These are phyloP conservation scores for Drosophila kohkoa DNA, from an alignment of 1,140 invertebrate genomes.

Conservation along the genomic window DNA sequence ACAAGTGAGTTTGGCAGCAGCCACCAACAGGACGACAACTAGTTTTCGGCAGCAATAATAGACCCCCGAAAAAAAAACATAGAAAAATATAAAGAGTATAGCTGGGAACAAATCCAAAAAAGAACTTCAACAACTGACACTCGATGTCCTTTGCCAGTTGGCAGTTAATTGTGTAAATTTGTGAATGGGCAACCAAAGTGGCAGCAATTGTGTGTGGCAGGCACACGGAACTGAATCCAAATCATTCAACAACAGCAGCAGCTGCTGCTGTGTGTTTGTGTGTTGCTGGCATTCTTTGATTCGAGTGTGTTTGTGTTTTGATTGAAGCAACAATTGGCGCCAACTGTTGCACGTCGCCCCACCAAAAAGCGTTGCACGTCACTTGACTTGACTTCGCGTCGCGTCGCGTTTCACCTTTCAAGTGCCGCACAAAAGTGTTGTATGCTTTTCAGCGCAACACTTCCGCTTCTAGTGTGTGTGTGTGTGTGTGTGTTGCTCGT, in stretches of 20 bases:
- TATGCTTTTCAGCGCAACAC: slow-evolving; percentile 63
- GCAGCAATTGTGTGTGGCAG: slow-evolving; percentile 37
- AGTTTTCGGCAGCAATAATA: slow-evolving; percentile 69
- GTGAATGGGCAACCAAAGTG: slow-evolving; percentile 52
- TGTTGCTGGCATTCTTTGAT: slow-evolving; percentile 38
- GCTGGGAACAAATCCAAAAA: background rate
- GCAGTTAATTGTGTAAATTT: slow-evolving; percentile 59
- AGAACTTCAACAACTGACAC: slow-evolving; percentile 22
- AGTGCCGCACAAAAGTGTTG: slow-evolving; percentile 64
- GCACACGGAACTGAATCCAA: slow-evolving; percentile 39
- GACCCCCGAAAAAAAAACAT: slow-evolving; percentile 22
- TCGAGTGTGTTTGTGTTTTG: slow-evolving; percentile 49
- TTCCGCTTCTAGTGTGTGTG: slow-evolving; percentile 29
- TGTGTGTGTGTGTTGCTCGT: slow-evolving; percentile 10
- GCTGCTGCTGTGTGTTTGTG: slow-evolving; percentile 19
- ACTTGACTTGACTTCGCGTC: slow-evolving; percentile 27
- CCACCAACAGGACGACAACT: slow-evolving; percentile 84
- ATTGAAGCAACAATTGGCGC: slow-evolving; percentile 82
- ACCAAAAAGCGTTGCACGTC: background rate
- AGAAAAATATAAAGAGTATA: background rate
- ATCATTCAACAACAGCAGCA: slow-evolving; percentile 27
- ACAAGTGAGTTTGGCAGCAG: slow-evolving; percentile 85
- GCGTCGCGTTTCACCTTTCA: slow-evolving; percentile 25
- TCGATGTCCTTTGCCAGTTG: slow-evolving; percentile 12
- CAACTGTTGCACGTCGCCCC: slow-evolving; percentile 64